Base-by-base conservation (phyloP, 2,888 invertebrate species). In the Drosophila nr. perissopoda region DNA sequence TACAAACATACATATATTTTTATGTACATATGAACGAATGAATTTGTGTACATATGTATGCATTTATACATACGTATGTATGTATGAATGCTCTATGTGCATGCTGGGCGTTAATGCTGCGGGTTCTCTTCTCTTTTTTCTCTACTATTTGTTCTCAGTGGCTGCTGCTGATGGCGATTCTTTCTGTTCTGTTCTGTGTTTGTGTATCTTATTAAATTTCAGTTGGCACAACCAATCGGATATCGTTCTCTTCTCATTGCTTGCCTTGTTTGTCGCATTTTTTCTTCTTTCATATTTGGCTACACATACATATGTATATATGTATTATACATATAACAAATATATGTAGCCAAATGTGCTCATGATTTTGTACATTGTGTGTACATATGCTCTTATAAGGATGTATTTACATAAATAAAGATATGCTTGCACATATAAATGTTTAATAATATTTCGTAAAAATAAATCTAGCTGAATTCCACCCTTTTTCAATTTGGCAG, bases 171-270 rank as follows among this genome's bases (percentile, higher is more conserved):
- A 58, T 79, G 72, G 60, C 67, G 48, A 36, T 56, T 63, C 64
- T 54, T 70, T 70, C 73, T 59, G 57, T 59, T 65, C 61, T 62
- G 69, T 64, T 60, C 34, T 58, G 51, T 56, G 53, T 85, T 70
- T 85, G 64, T 67, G 73, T 78, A 79, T 79, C 79, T 86, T 89
- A 80, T 86, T 74, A 80, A 70, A 89, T 87, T 84, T 76, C 78
- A 83, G 79, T 79, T 85, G 81, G 72, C 76, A 76, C 87, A 79
- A 89, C 91, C 91, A 90, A 90, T 91, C 90, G 89, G 91, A 90
- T 84, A 83, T 77, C 87, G 81, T 79, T 36, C 76, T 81, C 79
- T 76, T 56, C 76, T 79, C 62, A 71, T 70, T 78, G 78, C 63
- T 57, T 40, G 40, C 51, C 51, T 56, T 46, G 40, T 57, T 63